phyloP scores from a whole-genome alignment of 1,140 invertebrate genomes.

The Drosophila malerkotliana region DNA sequence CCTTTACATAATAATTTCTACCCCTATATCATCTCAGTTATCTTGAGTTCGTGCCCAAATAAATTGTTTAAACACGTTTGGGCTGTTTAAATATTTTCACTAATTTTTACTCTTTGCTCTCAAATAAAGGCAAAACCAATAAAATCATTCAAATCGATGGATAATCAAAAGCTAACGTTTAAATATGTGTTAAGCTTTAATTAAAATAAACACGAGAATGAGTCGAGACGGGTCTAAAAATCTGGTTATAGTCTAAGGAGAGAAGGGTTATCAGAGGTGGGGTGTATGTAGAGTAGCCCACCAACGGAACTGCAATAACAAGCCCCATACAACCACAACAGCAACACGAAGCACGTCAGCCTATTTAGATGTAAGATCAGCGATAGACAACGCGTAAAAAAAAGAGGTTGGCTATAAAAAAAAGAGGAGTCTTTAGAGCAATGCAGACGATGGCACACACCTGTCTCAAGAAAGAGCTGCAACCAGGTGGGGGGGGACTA shows the following conservation, averaged over 20 bases:
- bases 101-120: constrained; percentile 44
- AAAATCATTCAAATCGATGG: constrained; percentile 56
- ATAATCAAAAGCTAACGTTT: constrained; percentile 43
- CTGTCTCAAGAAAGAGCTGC: constrained; percentile 49
- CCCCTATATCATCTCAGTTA: constrained; percentile 30
- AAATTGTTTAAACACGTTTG: constrained; percentile 71
- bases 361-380: constrained; percentile 76
- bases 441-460: constrained; percentile 47
- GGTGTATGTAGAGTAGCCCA: constrained; percentile 5
- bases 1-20: constrained; percentile 48
- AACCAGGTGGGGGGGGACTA: constrained; percentile 18
- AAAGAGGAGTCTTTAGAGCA: constrained; percentile 5
- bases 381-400: constrained; percentile 68
- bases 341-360: constrained; percentile 35
- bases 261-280: not conserved
- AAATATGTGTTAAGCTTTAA: constrained; percentile 49
- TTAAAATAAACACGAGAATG: constrained; percentile 77
- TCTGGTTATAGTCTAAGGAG: constrained; percentile 14
- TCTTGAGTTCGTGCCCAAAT: constrained; percentile 12
- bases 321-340: constrained; percentile 9
- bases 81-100: constrained; percentile 78
- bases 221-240: constrained; percentile 44
- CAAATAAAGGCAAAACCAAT: constrained; percentile 32
- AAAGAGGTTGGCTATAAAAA: constrained; percentile 13
- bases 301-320: constrained; percentile 57